Evolutionary conservation across 2,797 vertebrate species (phyloP).

Genomic region (Gymnoscopelus braueri): DNA sequence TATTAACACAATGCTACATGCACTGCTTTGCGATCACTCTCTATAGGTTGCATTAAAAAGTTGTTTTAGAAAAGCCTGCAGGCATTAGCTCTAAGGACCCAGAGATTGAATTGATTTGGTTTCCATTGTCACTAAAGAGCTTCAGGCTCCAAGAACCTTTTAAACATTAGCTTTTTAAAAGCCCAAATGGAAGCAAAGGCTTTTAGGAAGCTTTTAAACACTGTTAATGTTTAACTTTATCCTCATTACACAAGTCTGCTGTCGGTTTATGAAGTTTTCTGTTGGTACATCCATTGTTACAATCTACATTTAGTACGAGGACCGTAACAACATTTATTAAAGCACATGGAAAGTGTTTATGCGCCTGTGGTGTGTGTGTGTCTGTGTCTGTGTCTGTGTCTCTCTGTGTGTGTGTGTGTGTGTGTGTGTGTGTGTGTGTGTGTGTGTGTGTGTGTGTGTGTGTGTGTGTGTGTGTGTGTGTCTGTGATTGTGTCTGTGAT

Average conservation of each 20-base stretch:
- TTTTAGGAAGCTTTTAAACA: slow-evolving; percentile 53
- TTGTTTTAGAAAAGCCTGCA: slow-evolving; percentile 28
- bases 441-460: not conserved
- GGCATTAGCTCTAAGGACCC: slow-evolving; percentile 7
- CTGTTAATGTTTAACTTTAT: slow-evolving; percentile 55
- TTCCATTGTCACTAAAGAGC: slow-evolving; percentile 31
- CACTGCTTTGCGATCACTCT: slow-evolving; percentile 50
- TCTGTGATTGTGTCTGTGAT: too few species aligned
- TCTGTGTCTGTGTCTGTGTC: not conserved
- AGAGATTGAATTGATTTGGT: slow-evolving; percentile 21
- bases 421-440: slow-evolving; percentile 1
- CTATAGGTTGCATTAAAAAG: slow-evolving; percentile 40
- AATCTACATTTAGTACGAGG: too few species aligned
- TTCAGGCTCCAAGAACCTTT: slow-evolving; percentile 31
- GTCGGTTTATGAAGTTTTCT: not conserved
- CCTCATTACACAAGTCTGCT: not conserved
- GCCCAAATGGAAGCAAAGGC: slow-evolving; percentile 30
- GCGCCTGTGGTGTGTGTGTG: not conserved
- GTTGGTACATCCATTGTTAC: too few species aligned
- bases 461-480: slow-evolving; percentile 6
- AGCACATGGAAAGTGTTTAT: too few species aligned
- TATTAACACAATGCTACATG: not conserved
- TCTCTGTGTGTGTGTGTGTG: too few species aligned
- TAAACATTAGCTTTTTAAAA: slow-evolving; percentile 41
- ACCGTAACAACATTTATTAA: too few species aligned